Evolutionary conservation across 2,888 invertebrate genomes (phyloP).

Genomic region (Polymixis lichenea): DNA sequence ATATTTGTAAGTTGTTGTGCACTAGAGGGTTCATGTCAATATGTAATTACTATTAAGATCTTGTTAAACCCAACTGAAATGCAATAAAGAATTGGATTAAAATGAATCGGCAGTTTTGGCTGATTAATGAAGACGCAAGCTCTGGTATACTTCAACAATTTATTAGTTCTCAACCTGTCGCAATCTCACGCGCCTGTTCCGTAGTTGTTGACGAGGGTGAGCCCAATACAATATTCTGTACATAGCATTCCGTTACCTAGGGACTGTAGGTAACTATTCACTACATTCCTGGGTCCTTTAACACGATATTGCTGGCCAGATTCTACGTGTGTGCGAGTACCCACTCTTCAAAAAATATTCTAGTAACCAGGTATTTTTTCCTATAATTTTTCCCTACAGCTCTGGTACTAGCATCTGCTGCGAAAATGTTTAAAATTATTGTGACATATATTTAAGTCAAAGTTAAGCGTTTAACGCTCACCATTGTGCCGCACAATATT

Average conservation of each 20-base stretch:
- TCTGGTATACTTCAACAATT: constrained; percentile 20
- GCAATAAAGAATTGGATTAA: not conserved
- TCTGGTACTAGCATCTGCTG: not conserved
- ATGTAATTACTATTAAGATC: not conserved
- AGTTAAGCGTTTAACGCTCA: not conserved
- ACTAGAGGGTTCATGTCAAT: not conserved
- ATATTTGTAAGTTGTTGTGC: not conserved
- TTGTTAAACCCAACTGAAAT: not conserved
- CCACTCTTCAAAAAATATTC: not conserved
- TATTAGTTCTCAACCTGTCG: constrained; percentile 28
- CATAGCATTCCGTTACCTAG: constrained; percentile 14
- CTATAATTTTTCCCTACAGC: not conserved
- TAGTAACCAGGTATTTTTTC: not conserved
- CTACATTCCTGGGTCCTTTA: not conserved
- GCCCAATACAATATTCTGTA: constrained; percentile 19
- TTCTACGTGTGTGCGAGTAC: not conserved
- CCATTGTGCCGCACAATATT: not conserved
- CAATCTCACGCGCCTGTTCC: not conserved
- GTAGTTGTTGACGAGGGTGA: constrained; percentile 47
- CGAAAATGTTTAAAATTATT: not conserved
- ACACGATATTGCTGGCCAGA: constrained; percentile 1
- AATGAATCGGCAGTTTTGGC: not conserved
- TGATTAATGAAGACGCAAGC: constrained; percentile 37
- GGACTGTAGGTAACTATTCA: not conserved
- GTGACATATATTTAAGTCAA: not conserved